Conservation (phyloP, 1,140 invertebrate species). For the Harlomillsia oculata region DNA sequence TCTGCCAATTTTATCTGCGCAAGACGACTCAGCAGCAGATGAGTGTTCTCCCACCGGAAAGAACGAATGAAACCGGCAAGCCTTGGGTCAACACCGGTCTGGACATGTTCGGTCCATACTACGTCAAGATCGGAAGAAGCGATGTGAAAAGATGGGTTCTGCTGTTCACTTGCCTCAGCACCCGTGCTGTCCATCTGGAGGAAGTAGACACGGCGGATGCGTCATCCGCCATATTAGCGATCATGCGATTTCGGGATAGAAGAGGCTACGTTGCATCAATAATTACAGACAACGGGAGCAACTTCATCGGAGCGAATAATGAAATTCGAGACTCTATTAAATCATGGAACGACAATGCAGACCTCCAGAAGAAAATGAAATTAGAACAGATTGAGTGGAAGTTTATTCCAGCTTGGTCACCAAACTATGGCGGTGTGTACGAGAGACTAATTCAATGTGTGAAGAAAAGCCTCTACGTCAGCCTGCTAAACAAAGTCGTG, state of each 20-base stretch:
- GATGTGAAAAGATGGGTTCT: slow-evolving; percentile 34
- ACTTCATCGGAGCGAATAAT: slow-evolving; percentile 33
- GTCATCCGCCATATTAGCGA: slow-evolving; percentile 30
- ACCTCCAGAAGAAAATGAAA: slow-evolving; percentile 8
- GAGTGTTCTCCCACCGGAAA: slow-evolving; percentile 21
- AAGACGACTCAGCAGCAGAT: slow-evolving; percentile 18
- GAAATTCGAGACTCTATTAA: slow-evolving; percentile 13
- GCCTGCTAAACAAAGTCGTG: slow-evolving; percentile 2
- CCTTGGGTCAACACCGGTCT: slow-evolving; percentile 25
- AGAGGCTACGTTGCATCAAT: slow-evolving; percentile 32
- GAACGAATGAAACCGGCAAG: slow-evolving; percentile 11
- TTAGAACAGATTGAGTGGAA: slow-evolving; percentile 32
- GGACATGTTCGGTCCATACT: slow-evolving; percentile 35
- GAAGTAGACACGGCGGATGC: slow-evolving; percentile 31
- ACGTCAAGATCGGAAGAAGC: slow-evolving; percentile 18
- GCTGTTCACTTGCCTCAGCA: slow-evolving; percentile 35
- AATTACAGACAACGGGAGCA: slow-evolving; percentile 37
- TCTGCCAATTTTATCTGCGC: slow-evolving; percentile 7
- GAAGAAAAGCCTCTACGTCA: slow-evolving; percentile 35
- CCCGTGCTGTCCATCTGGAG: slow-evolving; percentile 38
- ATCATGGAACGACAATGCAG: neutral
- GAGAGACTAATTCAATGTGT: slow-evolving; percentile 38
- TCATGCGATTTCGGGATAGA: slow-evolving; percentile 35
- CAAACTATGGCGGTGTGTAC: slow-evolving; percentile 40
- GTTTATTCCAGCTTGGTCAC: slow-evolving; percentile 39